phyloP scores from a whole-genome alignment of 2,888 invertebrate species.

The Adelognathus sp. region DNA sequence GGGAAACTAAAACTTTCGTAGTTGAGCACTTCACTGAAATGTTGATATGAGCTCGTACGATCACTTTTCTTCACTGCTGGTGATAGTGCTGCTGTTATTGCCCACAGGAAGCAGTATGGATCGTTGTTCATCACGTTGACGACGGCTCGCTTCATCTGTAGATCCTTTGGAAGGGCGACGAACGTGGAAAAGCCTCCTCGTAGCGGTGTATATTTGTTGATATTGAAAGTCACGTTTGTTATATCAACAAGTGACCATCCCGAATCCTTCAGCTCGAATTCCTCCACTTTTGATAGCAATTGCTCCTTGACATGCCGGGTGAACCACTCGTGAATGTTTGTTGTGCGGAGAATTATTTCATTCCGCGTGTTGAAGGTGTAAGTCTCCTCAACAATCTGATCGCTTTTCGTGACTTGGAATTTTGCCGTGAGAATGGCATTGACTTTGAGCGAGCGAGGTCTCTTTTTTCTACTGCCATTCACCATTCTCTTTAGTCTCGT shows the following conservation, averaged over 20 bases:
- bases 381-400: slow-evolving; percentile 2
- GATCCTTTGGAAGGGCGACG: slow-evolving; percentile 45
- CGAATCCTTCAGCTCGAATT: slow-evolving; percentile 53
- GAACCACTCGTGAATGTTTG: slow-evolving; percentile 25
- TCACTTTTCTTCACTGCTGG: slow-evolving; percentile 31
- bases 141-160: slow-evolving; percentile 53
- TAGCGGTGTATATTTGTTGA: no score
- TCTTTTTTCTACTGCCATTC: background rate
- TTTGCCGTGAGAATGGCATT: slow-evolving; percentile 29
- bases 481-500: background rate
- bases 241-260: slow-evolving; percentile 57
- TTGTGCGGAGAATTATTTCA: slow-evolving; percentile 18
- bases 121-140: slow-evolving; percentile 62
- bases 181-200: slow-evolving; percentile 49
- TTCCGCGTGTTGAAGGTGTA: slow-evolving; percentile 35
- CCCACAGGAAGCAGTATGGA: no score
- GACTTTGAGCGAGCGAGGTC: slow-evolving; percentile 24
- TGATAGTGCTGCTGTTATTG: no score
- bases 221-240: slow-evolving; percentile 52
- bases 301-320: background rate
- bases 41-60: slow-evolving; percentile 48
- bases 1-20: slow-evolving; percentile 57
- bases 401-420: slow-evolving; percentile 15
- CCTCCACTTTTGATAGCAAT: slow-evolving; percentile 37
- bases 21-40: slow-evolving; percentile 48